Percentiles rank a stretch among this genome's conserved stretches.
Conservation (phyloP, 1,140 invertebrate genomes). For the Akabosia matsudoensis region DNA sequence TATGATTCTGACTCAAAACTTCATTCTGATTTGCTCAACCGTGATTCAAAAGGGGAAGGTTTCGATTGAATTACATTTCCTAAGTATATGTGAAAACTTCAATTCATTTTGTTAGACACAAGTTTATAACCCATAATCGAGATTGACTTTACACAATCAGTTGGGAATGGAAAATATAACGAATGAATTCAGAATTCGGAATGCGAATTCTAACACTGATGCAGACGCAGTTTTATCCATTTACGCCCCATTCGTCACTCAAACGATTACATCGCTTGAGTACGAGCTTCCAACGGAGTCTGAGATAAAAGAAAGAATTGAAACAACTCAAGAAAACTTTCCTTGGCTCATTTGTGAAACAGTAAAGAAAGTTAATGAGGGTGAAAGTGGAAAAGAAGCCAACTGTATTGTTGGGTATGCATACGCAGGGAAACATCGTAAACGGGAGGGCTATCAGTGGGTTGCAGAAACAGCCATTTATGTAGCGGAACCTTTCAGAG, state of each 20-base stretch:
- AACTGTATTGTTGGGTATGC: slow-evolving; percentile 8
- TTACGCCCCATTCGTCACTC: background rate
- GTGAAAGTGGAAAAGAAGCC: background rate
- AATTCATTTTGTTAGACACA: too few relatives aligned
- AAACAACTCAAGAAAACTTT: background rate
- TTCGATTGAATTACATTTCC: too few relatives aligned
- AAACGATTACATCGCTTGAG: background rate
- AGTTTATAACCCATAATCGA: too few relatives aligned
- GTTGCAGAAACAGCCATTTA: background rate
- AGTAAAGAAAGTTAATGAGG: background rate
- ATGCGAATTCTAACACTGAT: background rate
- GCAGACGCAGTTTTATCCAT: background rate
- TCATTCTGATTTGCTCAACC: too few relatives aligned
- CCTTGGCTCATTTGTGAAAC: background rate
- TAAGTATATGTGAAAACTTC: too few relatives aligned
- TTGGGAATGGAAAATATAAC: background rate
- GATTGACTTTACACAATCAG: background rate
- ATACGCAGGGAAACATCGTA: background rate
- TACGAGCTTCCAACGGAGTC: background rate
- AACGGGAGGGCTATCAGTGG: background rate
- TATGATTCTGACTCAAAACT: too few relatives aligned
- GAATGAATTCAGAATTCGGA: background rate
- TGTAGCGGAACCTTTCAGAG: background rate
- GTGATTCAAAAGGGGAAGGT: too few relatives aligned
- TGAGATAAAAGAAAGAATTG: background rate